Base-by-base conservation (phyloP, 2,888 invertebrate genomes). In the Pogonocherus hispidulus region DNA sequence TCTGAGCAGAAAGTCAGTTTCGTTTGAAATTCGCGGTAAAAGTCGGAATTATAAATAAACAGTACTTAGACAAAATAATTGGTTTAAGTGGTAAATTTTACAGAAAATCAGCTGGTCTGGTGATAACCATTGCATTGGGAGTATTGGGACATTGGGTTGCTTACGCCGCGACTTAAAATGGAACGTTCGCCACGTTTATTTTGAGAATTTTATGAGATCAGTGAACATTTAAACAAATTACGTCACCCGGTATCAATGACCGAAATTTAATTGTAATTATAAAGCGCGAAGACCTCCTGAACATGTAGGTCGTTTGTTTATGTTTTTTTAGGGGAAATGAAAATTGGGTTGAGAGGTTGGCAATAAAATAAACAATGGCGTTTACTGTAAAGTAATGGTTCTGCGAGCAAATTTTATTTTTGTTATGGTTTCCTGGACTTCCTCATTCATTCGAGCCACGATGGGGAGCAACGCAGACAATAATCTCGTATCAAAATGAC, bases 281-380 rank as follows among this genome's bases (percentile, higher is more conserved):
- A 23, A 27, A 52, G 23, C 52, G 52, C 52, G 23, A 52, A 52
- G 41, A 52, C 52, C 23, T n/a, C 52, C n/a, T 52, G 52, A 20
- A 52, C 52, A 46, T 41, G 57, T 44, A 57, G 57, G 57, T 57
- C 46, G 46, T 46, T 57, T 57, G 57, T 57, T 57, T 55, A 35
- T 55, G 22, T 57, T 57, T 57, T 57, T 46, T 57, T 57, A 46
- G 57, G 57, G 57, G 57, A 57, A 57, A 41, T 57, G 57, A 60
- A 63, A 71, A 63, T 57, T 71, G 46, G 65, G 64, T 63, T 62
- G 66, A 49, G 56, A 69, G 63, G 73, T 72, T 76, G 75, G 75
- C 71, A 75, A 69, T 75, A 70, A 66, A 75, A 76, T 76, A 79
- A 80, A 80, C 78, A 80, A 80, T 80, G 80, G 79, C 79, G 79